These are phyloP conservation scores for Hephaestus fuliginosus DNA, from an alignment of 2,797 vertebrate genomes.

Conservation along the genomic window DNA sequence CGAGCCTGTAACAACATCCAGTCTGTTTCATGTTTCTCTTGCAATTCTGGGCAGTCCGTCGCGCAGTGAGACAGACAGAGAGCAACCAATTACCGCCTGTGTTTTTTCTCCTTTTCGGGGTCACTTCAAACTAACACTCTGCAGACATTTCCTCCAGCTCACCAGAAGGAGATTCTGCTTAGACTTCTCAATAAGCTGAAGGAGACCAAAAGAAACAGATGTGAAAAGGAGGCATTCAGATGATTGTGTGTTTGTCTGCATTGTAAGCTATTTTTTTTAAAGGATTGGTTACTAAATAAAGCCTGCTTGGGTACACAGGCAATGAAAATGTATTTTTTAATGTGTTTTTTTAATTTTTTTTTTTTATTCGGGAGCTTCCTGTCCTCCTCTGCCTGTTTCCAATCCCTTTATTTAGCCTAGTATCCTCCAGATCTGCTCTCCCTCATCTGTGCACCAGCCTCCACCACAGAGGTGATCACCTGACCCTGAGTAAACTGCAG, in stretches of 20 bases:
- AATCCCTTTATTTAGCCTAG: not conserved
- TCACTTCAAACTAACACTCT: constrained; percentile 7
- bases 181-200: not conserved
- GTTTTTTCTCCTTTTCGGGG: constrained; percentile 15
- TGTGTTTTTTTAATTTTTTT: not conserved
- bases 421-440: not conserved
- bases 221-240: not conserved
- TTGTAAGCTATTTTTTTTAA: not conserved
- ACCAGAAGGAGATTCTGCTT: not conserved
- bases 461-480: not conserved
- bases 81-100: constrained; percentile 28
- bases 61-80: constrained; percentile 3
- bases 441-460: not conserved
- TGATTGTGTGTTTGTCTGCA: not conserved
- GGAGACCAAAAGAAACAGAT: constrained; percentile 6
- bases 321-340: not conserved
- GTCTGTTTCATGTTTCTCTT: constrained; percentile 37
- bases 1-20: constrained; percentile 16
- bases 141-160: constrained; percentile 11
- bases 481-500: constrained; percentile 1
- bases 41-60: constrained; percentile 19
- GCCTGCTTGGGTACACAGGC: not conserved
- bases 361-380: not conserved
- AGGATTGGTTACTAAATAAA: not conserved
- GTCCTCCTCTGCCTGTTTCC: not conserved